phyloP scores from a whole-genome alignment of 2,113 vertebrate genomes.

The Channa argus region DNA sequence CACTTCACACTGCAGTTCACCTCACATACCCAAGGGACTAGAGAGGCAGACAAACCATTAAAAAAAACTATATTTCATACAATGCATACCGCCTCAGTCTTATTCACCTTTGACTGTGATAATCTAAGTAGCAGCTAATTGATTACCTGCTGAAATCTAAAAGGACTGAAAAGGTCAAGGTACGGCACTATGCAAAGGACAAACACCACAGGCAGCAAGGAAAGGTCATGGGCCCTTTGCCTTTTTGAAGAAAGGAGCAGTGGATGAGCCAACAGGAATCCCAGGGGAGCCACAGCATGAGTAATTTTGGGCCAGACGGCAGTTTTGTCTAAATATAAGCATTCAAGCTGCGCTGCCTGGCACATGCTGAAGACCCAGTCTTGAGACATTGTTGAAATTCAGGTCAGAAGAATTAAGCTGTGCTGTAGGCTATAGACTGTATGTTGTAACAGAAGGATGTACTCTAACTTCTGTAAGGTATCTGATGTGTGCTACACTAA shows the following conservation, averaged over 20 bases:
- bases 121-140: slow-evolving; percentile 82
- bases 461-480: not conserved
- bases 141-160: slow-evolving; percentile 82
- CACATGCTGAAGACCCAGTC: slow-evolving; percentile 64
- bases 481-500: not conserved
- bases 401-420: slow-evolving; percentile 61
- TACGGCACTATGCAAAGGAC: slow-evolving; percentile 80
- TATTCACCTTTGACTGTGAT: slow-evolving; percentile 78
- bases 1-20: slow-evolving; percentile 32
- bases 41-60: slow-evolving; percentile 67
- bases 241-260: slow-evolving; percentile 71
- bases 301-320: slow-evolving; percentile 77
- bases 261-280: slow-evolving; percentile 73
- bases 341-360: slow-evolving; percentile 75
- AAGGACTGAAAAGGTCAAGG: slow-evolving; percentile 83
- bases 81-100: slow-evolving; percentile 31
- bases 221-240: slow-evolving; percentile 79
- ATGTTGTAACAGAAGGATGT: not conserved
- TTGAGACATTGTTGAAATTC: slow-evolving; percentile 78
- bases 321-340: slow-evolving; percentile 79
- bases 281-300: slow-evolving; percentile 74
- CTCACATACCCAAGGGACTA: slow-evolving; percentile 26
- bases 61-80: slow-evolving; percentile 75
- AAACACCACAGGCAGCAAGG: slow-evolving; percentile 70
- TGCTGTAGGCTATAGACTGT: slow-evolving; percentile 25